These are phyloP conservation scores for Prorops nasuta DNA, from an alignment of 1,140 invertebrate species.

Conservation along the genomic window DNA sequence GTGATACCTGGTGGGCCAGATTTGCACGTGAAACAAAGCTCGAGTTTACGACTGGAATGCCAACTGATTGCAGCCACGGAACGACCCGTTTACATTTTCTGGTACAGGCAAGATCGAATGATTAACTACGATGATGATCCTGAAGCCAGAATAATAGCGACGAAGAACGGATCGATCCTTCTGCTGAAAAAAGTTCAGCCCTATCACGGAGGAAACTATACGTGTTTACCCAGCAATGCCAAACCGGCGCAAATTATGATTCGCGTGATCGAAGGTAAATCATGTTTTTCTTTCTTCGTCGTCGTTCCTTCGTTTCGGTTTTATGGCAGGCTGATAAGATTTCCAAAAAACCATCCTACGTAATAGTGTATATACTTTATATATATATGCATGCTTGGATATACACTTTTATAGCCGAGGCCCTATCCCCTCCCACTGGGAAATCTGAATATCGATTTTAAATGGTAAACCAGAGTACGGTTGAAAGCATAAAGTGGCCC, in stretches of 20 bases:
- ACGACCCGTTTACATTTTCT: constrained; percentile 74
- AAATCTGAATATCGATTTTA: no score
- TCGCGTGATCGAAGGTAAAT: constrained; percentile 63
- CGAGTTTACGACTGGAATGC: constrained; percentile 69
- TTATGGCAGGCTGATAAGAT: no score
- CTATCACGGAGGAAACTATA: constrained; percentile 66
- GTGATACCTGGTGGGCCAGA: constrained; percentile 74
- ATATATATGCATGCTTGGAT: no score
- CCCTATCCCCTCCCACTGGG: no score
- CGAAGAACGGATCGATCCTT: constrained; percentile 59
- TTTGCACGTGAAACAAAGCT: constrained; percentile 73
- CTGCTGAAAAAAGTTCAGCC: constrained; percentile 59
- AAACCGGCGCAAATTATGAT: constrained; percentile 67
- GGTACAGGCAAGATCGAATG: constrained; percentile 73
- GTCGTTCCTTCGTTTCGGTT: no score
- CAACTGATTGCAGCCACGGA: constrained; percentile 70
- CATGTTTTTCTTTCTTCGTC: background rate
- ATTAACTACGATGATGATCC: constrained; percentile 69
- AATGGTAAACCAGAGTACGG: no score
- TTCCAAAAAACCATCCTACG: no score
- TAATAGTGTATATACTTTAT: no score
- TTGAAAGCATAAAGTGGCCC: no score
- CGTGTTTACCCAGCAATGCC: constrained; percentile 69
- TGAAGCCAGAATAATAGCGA: constrained; percentile 48
- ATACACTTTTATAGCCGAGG: no score